phyloP scores from a whole-genome alignment of 2,888 invertebrate genomes.

The Sialis lutaria region DNA sequence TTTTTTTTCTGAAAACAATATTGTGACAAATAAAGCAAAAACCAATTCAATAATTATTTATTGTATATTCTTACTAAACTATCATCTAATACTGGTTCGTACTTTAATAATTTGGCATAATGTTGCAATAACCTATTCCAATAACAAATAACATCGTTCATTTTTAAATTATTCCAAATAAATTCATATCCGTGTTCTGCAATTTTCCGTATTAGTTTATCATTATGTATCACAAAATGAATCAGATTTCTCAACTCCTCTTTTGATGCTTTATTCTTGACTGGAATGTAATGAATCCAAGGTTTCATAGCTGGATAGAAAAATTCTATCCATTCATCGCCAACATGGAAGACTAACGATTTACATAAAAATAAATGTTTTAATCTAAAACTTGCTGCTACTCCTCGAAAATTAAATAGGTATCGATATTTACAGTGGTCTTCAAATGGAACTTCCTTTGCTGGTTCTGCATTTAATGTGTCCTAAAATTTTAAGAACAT shows the following conservation, averaged over 20 bases:
- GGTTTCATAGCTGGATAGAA: conserved; percentile 81
- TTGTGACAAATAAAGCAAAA: background rate
- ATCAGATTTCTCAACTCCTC: conserved; percentile 55
- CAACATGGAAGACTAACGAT: conserved; percentile 87
- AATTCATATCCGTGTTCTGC: conserved; percentile 68
- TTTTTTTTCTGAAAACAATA: background rate
- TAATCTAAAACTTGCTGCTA: conserved; percentile 92
- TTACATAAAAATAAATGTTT: conserved; percentile 89
- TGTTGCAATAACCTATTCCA: conserved; percentile 62
- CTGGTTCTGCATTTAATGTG: conserved; percentile 69
- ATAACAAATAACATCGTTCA: conserved; percentile 72
- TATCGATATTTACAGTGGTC: conserved; percentile 88
- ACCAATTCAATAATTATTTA: conserved; percentile 20
- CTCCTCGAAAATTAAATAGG: conserved; percentile 90
- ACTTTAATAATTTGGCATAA: conserved; percentile 59
- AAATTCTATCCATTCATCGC: conserved; percentile 87
- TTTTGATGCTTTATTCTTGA: conserved; percentile 42
- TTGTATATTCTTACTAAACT: conserved; percentile 22
- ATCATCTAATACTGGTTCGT: conserved; percentile 39
- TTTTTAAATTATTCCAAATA: conserved; percentile 65
- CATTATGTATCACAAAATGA: conserved; percentile 57
- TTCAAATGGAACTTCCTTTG: conserved; percentile 72
- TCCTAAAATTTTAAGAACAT: conserved; percentile 37
- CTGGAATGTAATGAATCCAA: conserved; percentile 91
- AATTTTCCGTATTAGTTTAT: conserved; percentile 55